Evolutionary conservation across 2,797 vertebrate species (phyloP).

Genomic region (Geranospiza caerulescens): DNA sequence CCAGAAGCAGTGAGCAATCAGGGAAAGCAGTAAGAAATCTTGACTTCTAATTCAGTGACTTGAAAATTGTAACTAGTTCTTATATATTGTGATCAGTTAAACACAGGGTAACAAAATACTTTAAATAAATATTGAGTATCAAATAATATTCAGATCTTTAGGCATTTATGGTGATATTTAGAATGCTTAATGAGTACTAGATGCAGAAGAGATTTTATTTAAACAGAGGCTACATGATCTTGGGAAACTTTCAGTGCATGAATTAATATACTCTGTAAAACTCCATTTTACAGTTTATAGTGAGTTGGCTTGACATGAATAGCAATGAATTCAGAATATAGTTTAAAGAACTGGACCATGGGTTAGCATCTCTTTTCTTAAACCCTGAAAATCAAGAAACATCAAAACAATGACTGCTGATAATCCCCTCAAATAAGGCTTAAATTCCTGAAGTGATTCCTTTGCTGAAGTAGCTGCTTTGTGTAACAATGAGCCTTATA

Average conservation of each 20-base stretch:
- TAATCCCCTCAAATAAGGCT: slow-evolving; percentile 37
- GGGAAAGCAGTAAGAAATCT: background rate
- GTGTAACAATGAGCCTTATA: slow-evolving; percentile 65
- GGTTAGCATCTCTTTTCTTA: background rate
- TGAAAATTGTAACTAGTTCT: background rate
- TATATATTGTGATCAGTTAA: background rate
- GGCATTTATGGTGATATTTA: background rate
- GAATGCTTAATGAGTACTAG: background rate
- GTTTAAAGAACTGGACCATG: background rate
- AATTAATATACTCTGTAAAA: slow-evolving; percentile 1
- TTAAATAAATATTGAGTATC: background rate
- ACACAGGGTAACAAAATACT: background rate
- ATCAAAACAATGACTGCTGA: slow-evolving; percentile 41
- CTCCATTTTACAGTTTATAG: background rate
- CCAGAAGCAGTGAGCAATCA: background rate
- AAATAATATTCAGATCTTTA: background rate
- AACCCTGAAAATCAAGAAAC: slow-evolving; percentile 42
- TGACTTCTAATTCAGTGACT: background rate
- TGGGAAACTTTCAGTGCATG: background rate
- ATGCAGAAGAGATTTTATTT: slow-evolving; percentile 2
- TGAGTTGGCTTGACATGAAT: background rate
- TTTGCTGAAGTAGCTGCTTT: slow-evolving; percentile 44
- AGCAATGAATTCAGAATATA: background rate
- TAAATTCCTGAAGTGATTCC: slow-evolving; percentile 49
- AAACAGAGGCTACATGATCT: background rate